Base-by-base conservation (phyloP, 2,797 vertebrate genomes). In the Parauchenoglanis ngamensis region DNA sequence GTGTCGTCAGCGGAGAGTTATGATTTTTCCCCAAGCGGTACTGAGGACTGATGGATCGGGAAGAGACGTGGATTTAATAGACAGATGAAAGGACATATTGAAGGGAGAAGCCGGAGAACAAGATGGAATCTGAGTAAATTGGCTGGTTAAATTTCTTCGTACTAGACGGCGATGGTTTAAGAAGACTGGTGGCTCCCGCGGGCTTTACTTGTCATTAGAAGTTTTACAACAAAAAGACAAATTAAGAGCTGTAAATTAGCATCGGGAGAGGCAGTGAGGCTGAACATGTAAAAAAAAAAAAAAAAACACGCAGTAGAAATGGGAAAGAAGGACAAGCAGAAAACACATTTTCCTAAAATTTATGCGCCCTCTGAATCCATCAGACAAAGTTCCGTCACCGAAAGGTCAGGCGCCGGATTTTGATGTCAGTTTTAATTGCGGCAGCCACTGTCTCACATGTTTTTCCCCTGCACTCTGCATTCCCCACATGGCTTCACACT, bases 371-470 rank as follows among this genome's bases (percentile, higher is more conserved):
- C 35, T 1, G 35, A 59, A 61, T 80, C 56, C 21, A 73, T 79
- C 78, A 85, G 57, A 49, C 83, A 85, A 57, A 85, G 25, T 57
- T 46, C 76, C 56, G 49, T 61, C 76, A 61, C 0, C 46, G 80
- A 89, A 89, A 90, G 86, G 86, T 90, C 86, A 88, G n/a, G 35
- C 72, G 19, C 25, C 35, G 68, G 46, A 54, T 86, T 89, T 67
- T 85, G 77, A 83, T 82, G 85, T 84, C 73, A 31, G 46, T 83
- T 86, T 90, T 90, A 85, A 89, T 85, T 88, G 85, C 65, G 40
- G 65, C 63, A 25, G 44, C 65, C 63, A 83, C 61, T 63, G 49
- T 54, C 75, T 56, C 44, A 46, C 31, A 44, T 80, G 57, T 63
- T 70, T 81, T 28, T 19, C 52, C 72, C 15, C 5, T 46, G 23